phyloP scores from a whole-genome alignment of 2,888 invertebrate genomes.

The Lasioglossum zephyrum region DNA sequence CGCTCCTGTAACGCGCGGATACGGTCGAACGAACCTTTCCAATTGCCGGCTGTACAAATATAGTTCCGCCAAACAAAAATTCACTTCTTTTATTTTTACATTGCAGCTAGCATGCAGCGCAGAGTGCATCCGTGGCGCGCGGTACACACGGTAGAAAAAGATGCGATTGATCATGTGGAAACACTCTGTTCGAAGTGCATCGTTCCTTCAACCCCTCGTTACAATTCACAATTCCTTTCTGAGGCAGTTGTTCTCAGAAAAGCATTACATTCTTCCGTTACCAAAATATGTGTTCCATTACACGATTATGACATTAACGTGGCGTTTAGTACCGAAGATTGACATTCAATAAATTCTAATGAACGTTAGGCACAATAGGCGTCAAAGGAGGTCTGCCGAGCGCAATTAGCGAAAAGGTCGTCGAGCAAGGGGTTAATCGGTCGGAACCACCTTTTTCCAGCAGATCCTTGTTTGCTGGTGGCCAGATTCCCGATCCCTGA shows the following conservation, averaged over 20 bases:
- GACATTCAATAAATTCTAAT: too few relatives aligned
- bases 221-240: background rate
- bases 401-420: background rate
- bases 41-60: slow-evolving; percentile 2
- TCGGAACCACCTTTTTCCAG: background rate
- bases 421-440: background rate
- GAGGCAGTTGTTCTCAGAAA: background rate
- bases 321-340: too few relatives aligned
- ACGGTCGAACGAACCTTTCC: slow-evolving; percentile 5
- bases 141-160: background rate
- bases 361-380: background rate
- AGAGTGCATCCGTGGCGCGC: background rate
- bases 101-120: background rate
- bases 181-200: background rate
- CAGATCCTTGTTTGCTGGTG: background rate
- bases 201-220: background rate
- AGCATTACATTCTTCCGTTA: background rate
- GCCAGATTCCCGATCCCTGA: background rate
- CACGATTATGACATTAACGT: too few relatives aligned
- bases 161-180: background rate
- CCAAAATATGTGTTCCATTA: background rate
- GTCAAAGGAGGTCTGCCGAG: background rate
- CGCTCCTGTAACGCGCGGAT: slow-evolving; percentile 56
- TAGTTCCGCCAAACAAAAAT: background rate
- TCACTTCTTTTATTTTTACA: background rate